These are phyloP conservation scores for Kryphioiulus occultus DNA, from an alignment of 2,888 invertebrate genomes.

Conservation along the genomic window DNA sequence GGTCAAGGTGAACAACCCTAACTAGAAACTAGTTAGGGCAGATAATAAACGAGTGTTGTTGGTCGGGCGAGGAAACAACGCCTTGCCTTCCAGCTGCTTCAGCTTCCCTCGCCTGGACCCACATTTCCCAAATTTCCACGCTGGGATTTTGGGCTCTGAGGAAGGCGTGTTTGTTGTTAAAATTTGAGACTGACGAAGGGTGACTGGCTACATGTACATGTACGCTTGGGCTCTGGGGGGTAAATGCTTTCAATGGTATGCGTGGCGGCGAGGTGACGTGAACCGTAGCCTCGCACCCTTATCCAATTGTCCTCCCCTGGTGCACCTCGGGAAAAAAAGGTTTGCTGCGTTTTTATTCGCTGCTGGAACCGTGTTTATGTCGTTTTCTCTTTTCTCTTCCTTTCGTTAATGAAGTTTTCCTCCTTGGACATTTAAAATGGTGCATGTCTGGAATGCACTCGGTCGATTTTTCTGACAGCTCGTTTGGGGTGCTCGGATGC, in stretches of 20 bases:
- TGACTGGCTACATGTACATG: too few relatives aligned
- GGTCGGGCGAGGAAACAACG: constrained; percentile 24
- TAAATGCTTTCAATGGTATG: constrained; percentile 36
- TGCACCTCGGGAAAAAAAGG: neutral
- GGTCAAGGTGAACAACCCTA: constrained; percentile 40
- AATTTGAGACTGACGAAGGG: constrained; percentile 16
- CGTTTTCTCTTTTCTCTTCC: neutral
- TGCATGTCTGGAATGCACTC: constrained; percentile 38
- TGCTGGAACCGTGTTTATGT: neutral
- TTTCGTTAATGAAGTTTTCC: constrained; percentile 36
- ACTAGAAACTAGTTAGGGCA: constrained; percentile 38
- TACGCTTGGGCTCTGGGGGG: neutral
- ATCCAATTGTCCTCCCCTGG: constrained; percentile 36
- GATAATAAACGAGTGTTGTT: constrained; percentile 40
- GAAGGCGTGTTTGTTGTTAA: constrained; percentile 21
- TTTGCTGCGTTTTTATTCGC: neutral
- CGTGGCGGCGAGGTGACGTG: constrained; percentile 20
- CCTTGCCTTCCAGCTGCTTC: constrained; percentile 24
- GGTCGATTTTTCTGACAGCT: constrained; percentile 28
- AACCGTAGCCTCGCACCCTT: constrained; percentile 33
- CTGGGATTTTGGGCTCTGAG: neutral
- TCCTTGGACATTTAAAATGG: constrained; percentile 17
- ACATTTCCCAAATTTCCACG: neutral
- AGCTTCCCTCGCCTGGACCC: neutral
- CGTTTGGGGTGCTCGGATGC: neutral